phyloP scores from a whole-genome alignment of 2,113 vertebrate species.

The Cnemophilus loriae region DNA sequence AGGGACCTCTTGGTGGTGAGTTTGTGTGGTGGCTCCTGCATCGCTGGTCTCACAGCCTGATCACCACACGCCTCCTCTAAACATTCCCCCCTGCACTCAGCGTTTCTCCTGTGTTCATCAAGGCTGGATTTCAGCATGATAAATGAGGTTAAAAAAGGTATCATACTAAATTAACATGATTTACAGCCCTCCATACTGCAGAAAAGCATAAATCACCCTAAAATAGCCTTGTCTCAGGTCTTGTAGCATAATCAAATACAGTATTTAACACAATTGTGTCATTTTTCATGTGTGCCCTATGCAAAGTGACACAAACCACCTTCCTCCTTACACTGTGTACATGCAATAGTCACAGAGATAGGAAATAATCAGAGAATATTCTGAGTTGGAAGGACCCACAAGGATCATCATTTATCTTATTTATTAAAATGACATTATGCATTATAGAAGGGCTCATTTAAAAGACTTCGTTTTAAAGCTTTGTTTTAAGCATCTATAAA shows the following conservation, averaged over 20 bases:
- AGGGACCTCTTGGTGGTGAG: not conserved
- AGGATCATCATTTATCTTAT: not conserved
- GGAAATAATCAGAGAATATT: not conserved
- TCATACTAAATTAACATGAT: not conserved
- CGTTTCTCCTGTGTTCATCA: accelerated
- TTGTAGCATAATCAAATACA: not conserved
- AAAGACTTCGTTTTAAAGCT: not conserved
- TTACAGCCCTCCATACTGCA: not conserved
- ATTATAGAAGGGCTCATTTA: not conserved
- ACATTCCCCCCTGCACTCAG: not conserved
- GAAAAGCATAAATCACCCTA: not conserved
- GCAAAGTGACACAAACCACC: not conserved
- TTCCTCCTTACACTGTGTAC: not conserved
- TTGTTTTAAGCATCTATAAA: not conserved
- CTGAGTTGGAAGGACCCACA: not conserved
- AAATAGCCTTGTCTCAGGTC: not conserved
- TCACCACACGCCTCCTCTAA: not conserved
- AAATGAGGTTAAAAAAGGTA: not conserved
- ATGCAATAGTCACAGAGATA: not conserved
- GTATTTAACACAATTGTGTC: not conserved
- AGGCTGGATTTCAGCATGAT: not conserved
- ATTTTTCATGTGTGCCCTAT: not conserved
- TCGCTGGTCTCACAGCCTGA: not conserved
- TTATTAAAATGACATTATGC: not conserved
- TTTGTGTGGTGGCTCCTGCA: not conserved